These are phyloP conservation scores for Morpho deidamia DNA, from an alignment of 2,888 invertebrate species.

Conservation along the genomic window DNA sequence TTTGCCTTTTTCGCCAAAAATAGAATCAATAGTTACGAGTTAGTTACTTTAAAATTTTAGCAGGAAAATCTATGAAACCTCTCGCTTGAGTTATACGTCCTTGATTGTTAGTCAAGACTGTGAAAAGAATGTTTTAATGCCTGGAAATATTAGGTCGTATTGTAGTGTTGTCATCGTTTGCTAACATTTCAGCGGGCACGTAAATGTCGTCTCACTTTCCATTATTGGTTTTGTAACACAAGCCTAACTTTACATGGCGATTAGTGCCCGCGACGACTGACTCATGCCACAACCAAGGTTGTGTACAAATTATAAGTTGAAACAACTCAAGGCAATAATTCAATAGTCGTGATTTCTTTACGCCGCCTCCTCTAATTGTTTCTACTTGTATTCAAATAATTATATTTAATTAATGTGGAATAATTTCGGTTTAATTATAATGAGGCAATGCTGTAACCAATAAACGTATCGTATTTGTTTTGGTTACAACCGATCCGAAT, in stretches of 20 bases:
- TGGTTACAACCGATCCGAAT: no score
- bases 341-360: conserved; percentile 24
- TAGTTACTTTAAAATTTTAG: no score
- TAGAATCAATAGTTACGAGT: no score
- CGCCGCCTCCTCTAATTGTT: not conserved
- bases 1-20: no score
- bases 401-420: not conserved
- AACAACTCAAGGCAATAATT: conserved; percentile 32
- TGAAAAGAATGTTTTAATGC: no score
- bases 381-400: conserved; percentile 5
- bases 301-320: conserved; percentile 35
- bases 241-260: conserved; percentile 30
- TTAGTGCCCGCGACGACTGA: conserved; percentile 33
- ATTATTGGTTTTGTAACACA: conserved; percentile 29
- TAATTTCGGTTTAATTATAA: not conserved
- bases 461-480: no score
- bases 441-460: not conserved
- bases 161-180: not conserved
- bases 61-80: no score
- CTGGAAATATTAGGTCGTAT: no score
- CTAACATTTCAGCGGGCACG: not conserved
- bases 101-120: no score
- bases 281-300: conserved; percentile 38
- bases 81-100: no score
- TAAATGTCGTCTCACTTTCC: conserved; percentile 20